Evolutionary conservation across 2,888 invertebrate genomes (phyloP).

Genomic region (Boloria selene): DNA sequence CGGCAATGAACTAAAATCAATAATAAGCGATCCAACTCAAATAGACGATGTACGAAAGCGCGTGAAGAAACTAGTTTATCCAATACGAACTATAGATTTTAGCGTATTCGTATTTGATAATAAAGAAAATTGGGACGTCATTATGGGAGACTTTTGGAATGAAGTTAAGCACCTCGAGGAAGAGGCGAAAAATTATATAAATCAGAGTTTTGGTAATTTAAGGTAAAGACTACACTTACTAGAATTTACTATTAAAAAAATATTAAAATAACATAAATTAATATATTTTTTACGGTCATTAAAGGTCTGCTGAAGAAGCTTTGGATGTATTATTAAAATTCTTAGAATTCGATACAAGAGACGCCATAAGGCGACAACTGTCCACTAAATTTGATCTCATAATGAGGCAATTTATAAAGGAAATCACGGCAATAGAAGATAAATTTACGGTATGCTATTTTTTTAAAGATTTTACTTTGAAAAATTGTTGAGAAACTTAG

Average conservation of each 20-base stretch:
- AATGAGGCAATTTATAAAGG: slow-evolving; percentile 92
- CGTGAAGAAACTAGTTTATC: slow-evolving; percentile 88
- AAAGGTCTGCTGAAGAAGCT: slow-evolving; percentile 89
- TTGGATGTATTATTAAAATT: slow-evolving; percentile 90
- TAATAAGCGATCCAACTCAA: slow-evolving; percentile 92
- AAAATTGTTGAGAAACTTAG: no score
- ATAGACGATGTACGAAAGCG: slow-evolving; percentile 92
- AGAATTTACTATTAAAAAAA: no score
- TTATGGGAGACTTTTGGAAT: slow-evolving; percentile 88
- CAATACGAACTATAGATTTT: slow-evolving; percentile 90
- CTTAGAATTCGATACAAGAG: slow-evolving; percentile 88
- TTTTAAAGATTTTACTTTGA: background rate
- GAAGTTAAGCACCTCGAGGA: slow-evolving; percentile 89
- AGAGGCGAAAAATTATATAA: slow-evolving; percentile 92
- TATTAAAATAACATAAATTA: no score
- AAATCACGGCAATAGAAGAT: slow-evolving; percentile 87
- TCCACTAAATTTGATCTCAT: slow-evolving; percentile 92
- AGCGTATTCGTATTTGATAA: slow-evolving; percentile 91
- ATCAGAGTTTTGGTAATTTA: slow-evolving; percentile 91
- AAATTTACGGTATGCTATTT: slow-evolving; percentile 77
- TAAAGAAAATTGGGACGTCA: slow-evolving; percentile 93
- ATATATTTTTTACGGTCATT: no score
- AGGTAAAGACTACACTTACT: slow-evolving; percentile 62
- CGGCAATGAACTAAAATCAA: slow-evolving; percentile 91
- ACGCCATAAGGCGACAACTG: slow-evolving; percentile 87